Conservation (phyloP, 2,113 vertebrate species). For the Notiomystis cincta region DNA sequence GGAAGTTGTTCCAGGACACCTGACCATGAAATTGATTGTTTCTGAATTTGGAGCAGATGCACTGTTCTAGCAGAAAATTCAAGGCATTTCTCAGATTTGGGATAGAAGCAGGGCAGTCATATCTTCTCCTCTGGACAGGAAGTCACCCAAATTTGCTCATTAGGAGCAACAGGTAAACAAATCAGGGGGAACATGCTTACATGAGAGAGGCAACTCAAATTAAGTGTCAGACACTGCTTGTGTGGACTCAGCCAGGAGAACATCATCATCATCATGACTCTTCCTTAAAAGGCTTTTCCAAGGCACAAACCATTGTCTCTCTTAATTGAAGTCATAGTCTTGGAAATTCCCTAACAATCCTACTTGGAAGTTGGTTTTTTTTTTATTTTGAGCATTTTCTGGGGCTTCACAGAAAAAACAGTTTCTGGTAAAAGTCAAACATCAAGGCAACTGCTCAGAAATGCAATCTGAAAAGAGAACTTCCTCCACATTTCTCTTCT, state of each 20-base stretch:
- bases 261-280: background rate
- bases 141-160: background rate
- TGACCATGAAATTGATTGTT: fast-evolving
- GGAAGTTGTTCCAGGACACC: background rate
- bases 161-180: background rate
- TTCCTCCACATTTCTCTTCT: background rate
- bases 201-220: background rate
- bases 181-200: background rate
- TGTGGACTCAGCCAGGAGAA: background rate
- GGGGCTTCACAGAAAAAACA: background rate
- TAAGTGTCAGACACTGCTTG: background rate
- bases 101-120: background rate
- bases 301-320: background rate
- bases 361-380: background rate
- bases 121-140: background rate
- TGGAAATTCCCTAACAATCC: conserved; percentile 20
- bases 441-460: background rate
- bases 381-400: background rate
- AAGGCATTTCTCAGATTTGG: background rate
- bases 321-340: background rate
- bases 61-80: background rate
- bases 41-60: background rate
- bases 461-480: background rate
- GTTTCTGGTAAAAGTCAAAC: background rate
- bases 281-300: background rate